Evolutionary conservation across 2,797 vertebrate genomes (phyloP), one percentile per base, ranked within the genome.

Genomic region (Anabas testudineus): DNA sequence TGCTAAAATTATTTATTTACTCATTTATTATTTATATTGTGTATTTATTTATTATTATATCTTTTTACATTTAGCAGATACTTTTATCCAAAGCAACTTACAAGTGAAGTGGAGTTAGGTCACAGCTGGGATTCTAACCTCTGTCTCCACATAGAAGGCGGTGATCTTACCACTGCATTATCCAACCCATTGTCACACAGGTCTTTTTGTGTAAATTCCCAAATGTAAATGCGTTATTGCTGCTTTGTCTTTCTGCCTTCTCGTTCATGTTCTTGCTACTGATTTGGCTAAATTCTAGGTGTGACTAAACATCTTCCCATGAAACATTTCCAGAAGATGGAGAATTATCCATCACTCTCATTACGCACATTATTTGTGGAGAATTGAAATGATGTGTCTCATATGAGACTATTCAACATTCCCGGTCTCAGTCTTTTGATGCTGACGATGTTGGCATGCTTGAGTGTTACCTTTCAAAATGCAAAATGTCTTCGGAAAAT

Each of bases 381-480:
- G 60, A 74, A 84, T 73, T 36, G 30, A 78, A 80, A 67, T 73
- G 16, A 84, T 82, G 57, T 53, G 71, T 62, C 72, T 81, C 65
- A 70, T 71, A 67, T 74, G 67, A 45, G 59, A 58, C 76, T 41
- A 63, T 71, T 84, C 75, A 82, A 26, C 64, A 70, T 67, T 80
- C 54, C 41, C 46, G 63, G 39, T 62, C 47, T 72, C 30, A 54
- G 42, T 60, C 60, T 80, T 82, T 74, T 86, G 54, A 81, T 63
- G 43, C 64, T 1, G 52, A 59, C 12, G 34, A 52, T 56, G 69
- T 70, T 67, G 52, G 67, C 67, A 80, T 42, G 63, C 43, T 74
- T 68, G 65, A 85, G 70, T 63, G 47, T 74, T 83, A 74, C 64
- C 66, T 85, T 84, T 62, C 47, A 77, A 62, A 80, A 80, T 71